Percentiles rank a stretch among this genome's conserved stretches.
phyloP scores from a whole-genome alignment of 2,797 vertebrate species.

The Amblyopsis hoosieri region DNA sequence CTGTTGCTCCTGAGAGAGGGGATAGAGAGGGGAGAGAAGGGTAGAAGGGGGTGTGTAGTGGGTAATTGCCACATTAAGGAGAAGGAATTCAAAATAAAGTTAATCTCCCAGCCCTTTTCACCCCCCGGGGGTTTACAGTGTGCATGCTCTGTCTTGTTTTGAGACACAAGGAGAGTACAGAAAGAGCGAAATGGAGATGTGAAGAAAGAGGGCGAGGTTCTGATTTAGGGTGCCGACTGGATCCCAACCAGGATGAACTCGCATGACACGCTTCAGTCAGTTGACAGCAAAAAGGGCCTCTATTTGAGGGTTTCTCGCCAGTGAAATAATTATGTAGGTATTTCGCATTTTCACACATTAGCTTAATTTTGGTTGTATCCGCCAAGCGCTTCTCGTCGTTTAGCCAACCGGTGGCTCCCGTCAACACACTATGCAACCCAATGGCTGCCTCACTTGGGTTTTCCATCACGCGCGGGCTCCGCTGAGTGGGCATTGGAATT shows the following conservation, averaged over 20 bases:
- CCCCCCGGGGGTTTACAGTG: slow-evolving; percentile 62
- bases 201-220: slow-evolving; percentile 47
- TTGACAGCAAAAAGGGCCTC: slow-evolving; percentile 4
- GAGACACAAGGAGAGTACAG: slow-evolving; percentile 63
- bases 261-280: slow-evolving; percentile 37
- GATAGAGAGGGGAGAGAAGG: slow-evolving; percentile 25
- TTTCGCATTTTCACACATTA: not conserved
- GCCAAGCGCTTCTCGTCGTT: not conserved
- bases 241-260: slow-evolving; percentile 38
- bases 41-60: slow-evolving; percentile 23
- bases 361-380: not conserved
- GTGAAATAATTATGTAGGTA: too few species aligned
- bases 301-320: too few species aligned
- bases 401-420: not conserved
- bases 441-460: slow-evolving; percentile 14
- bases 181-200: slow-evolving; percentile 59
- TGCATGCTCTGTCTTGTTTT: slow-evolving; percentile 79
- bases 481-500: slow-evolving; percentile 33
- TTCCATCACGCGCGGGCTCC: slow-evolving; percentile 2
- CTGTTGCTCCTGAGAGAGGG: slow-evolving; percentile 48
- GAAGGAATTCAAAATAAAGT: slow-evolving; percentile 84
- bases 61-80: slow-evolving; percentile 81
- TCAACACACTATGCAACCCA: slow-evolving; percentile 21
- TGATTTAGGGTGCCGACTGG: slow-evolving; percentile 45
- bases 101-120: slow-evolving; percentile 78